phyloP scores from a whole-genome alignment of 2,888 invertebrate genomes.

The Thyatira batis region DNA sequence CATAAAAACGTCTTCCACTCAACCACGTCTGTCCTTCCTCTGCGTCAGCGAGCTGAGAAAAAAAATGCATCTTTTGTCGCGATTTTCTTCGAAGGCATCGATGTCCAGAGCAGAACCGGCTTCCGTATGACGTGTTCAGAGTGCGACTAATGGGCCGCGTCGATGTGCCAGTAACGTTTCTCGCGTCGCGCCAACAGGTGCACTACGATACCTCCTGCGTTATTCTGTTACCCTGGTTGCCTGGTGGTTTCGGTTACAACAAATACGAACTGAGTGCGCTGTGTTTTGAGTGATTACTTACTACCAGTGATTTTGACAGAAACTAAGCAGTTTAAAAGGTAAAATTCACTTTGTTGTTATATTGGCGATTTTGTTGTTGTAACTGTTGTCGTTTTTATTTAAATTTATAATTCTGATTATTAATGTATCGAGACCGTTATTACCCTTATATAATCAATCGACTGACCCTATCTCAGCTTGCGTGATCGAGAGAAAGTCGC shows the following conservation, averaged over 20 bases:
- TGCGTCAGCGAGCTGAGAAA: slow-evolving; percentile 31
- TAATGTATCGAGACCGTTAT: slow-evolving; percentile 11
- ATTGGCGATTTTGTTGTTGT: slow-evolving; percentile 4
- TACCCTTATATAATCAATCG: slow-evolving; percentile 28
- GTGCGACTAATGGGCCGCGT: slow-evolving; percentile 68
- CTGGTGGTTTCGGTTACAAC: slow-evolving; percentile 40
- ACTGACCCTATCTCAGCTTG: slow-evolving; percentile 19
- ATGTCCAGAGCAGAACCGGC: slow-evolving; percentile 71
- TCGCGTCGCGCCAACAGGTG: slow-evolving; percentile 77
- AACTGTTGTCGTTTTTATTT: slow-evolving; percentile 2
- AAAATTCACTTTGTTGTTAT: slow-evolving; percentile 8
- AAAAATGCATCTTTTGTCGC: slow-evolving; percentile 53
- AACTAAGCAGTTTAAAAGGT: slow-evolving; percentile 25
- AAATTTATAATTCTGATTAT: slow-evolving; percentile 6
- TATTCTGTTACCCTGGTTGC: slow-evolving; percentile 55
- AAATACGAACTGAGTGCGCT: slow-evolving; percentile 45
- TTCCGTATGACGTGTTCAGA: slow-evolving; percentile 74
- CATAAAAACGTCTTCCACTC: not conserved
- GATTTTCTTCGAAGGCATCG: slow-evolving; percentile 66
- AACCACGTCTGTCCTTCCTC: slow-evolving; percentile 18
- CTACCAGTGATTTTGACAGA: slow-evolving; percentile 1
- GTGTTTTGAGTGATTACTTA: slow-evolving; percentile 43
- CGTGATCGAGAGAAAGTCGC: slow-evolving; percentile 40
- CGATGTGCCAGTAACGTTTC: slow-evolving; percentile 70
- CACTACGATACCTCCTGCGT: slow-evolving; percentile 52